These are phyloP conservation scores for Microtus pennsylvanicus DNA, from an alignment of 2,113 vertebrate species.

Conservation along the genomic window DNA sequence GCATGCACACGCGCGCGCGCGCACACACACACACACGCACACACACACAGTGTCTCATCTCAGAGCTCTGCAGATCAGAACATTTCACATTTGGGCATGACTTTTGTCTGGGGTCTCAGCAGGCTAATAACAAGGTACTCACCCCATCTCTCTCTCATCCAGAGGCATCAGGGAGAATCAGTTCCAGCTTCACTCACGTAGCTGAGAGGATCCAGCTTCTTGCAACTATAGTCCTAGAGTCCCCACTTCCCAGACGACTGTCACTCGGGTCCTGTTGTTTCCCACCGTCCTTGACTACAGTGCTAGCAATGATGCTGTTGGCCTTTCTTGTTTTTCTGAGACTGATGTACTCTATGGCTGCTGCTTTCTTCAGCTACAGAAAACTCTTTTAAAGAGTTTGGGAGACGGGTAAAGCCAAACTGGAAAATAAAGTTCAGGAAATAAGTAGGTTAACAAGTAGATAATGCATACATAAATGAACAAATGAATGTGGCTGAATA, in stretches of 20 bases:
- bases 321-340: not conserved
- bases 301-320: too few species aligned
- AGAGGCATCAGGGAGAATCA: not conserved
- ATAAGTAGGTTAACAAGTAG: too few species aligned
- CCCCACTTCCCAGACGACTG: not conserved
- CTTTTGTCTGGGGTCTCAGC: not conserved
- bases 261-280: not conserved
- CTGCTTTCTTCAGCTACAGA: not conserved
- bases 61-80: not conserved
- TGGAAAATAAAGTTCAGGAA: not conserved
- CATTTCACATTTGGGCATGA: too few species aligned
- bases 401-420: not conserved
- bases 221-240: too few species aligned
- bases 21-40: too few species aligned
- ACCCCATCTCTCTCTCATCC: not conserved
- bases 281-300: not conserved
- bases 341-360: not conserved
- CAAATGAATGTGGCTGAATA: not conserved
- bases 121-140: not conserved
- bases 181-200: too few species aligned
- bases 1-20: too few species aligned
- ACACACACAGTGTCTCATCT: too few species aligned
- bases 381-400: not conserved
- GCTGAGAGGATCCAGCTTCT: not conserved
- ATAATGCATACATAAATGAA: not conserved